These are phyloP conservation scores for Geotria australis DNA, from an alignment of 2,797 vertebrate genomes.

Conservation along the genomic window DNA sequence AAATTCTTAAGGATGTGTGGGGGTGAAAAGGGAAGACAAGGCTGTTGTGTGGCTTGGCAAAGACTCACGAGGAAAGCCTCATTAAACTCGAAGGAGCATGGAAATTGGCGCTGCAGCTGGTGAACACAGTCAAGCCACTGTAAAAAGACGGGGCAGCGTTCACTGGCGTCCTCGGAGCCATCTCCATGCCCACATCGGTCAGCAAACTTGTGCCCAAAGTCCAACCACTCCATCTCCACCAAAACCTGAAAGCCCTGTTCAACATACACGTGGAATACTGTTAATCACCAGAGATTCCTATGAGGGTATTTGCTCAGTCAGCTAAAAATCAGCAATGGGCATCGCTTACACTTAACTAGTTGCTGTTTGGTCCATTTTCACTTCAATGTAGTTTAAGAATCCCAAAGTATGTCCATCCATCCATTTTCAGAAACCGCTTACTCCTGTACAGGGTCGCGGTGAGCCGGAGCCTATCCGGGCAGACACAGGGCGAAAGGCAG, in stretches of 20 bases:
- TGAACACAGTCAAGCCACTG: conserved; percentile 97
- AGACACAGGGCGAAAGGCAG: too few species aligned
- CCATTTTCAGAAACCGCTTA: too few species aligned
- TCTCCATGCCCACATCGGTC: conserved; percentile 89
- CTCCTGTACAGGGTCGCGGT: too few species aligned
- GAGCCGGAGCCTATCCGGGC: too few species aligned
- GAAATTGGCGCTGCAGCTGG: conserved; percentile 92
- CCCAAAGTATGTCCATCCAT: too few species aligned
- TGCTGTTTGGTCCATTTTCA: too few species aligned
- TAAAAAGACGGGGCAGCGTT: conserved; percentile 82
- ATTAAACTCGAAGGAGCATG: conserved; percentile 96
- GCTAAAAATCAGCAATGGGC: too few species aligned
- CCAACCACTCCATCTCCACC: conserved; percentile 85
- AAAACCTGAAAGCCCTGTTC: conserved; percentile 80
- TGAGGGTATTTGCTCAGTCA: too few species aligned
- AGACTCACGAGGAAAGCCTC: conserved; percentile 83
- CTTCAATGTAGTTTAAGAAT: too few species aligned
- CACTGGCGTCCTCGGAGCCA: conserved; percentile 71
- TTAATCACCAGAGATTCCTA: too few species aligned
- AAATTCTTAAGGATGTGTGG: background rate
- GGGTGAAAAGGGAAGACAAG: background rate
- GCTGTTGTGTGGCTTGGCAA: background rate
- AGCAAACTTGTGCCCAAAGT: conserved; percentile 92
- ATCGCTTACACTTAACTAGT: too few species aligned
- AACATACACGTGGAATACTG: background rate